Evolutionary conservation across 2,888 invertebrate species (phyloP).

Genomic region (Aphrophora alni): DNA sequence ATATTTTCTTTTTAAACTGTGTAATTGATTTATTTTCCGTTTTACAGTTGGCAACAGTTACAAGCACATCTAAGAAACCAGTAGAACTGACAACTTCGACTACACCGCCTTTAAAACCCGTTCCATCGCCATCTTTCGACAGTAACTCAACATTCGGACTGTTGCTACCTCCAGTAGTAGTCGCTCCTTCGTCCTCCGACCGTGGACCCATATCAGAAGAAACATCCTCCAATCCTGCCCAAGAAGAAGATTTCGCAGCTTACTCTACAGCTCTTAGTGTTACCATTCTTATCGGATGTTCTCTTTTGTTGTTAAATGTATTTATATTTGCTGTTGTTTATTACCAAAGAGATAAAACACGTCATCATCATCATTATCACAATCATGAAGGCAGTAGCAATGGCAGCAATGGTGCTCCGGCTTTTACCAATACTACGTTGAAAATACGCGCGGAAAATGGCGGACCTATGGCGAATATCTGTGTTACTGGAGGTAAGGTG

Average conservation of each 20-base stretch:
- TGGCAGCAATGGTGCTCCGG: slow-evolving; percentile 56
- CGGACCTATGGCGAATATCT: slow-evolving; percentile 51
- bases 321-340: slow-evolving; percentile 86
- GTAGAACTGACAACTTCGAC: background rate
- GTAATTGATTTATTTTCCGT: too few relatives aligned
- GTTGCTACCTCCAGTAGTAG: slow-evolving; percentile 48
- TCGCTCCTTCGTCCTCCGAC: slow-evolving; percentile 53
- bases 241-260: slow-evolving; percentile 85
- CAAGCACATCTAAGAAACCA: background rate
- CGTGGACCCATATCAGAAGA: slow-evolving; percentile 55
- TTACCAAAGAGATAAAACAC: slow-evolving; percentile 69
- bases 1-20: too few relatives aligned
- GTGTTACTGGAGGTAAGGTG: slow-evolving; percentile 50
- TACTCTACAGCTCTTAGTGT: slow-evolving; percentile 91
- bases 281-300: slow-evolving; percentile 87
- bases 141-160: slow-evolving; percentile 29
- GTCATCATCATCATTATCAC: slow-evolving; percentile 54
- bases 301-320: slow-evolving; percentile 76
- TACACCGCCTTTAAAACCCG: background rate
- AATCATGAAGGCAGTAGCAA: slow-evolving; percentile 55
- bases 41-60: background rate
- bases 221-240: slow-evolving; percentile 57
- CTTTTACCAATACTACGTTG: slow-evolving; percentile 53
- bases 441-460: slow-evolving; percentile 51
- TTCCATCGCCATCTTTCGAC: slow-evolving; percentile 22